Evolutionary conservation across 2,113 vertebrate genomes (phyloP).

Genomic region (Puntigrus tetrazona): DNA sequence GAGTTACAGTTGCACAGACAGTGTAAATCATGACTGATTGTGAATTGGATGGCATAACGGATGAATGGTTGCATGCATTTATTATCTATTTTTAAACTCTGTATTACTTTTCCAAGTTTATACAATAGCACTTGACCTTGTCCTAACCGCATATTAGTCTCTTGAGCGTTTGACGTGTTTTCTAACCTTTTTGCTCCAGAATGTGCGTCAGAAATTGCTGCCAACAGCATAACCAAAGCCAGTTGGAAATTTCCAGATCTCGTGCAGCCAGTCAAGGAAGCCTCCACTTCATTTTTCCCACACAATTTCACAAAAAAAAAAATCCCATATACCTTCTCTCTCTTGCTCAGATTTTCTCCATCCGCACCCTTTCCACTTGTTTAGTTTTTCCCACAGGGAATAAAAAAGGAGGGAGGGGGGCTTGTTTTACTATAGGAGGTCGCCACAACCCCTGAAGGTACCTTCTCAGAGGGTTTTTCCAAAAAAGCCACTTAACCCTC

Average conservation of each 20-base stretch:
- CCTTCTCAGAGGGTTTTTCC: conserved; percentile 64
- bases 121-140: conserved; percentile 47
- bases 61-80: neutral
- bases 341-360: conserved; percentile 50
- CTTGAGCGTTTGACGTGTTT: conserved; percentile 65
- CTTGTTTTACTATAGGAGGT: conserved; percentile 56
- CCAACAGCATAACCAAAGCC: conserved; percentile 55
- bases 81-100: neutral
- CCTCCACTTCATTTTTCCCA: conserved; percentile 63
- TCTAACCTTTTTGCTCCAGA: conserved; percentile 65
- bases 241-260: conserved; percentile 69
- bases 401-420: conserved; percentile 33
- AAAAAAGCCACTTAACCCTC: conserved; percentile 52
- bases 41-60: neutral
- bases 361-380: conserved; percentile 60
- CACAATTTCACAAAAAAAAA: conserved; percentile 51
- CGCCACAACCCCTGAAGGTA: conserved; percentile 45
- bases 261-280: conserved; percentile 56
- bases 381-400: conserved; percentile 39
- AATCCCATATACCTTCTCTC: conserved; percentile 60
- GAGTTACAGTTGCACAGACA: neutral
- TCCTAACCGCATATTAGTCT: conserved; percentile 59
- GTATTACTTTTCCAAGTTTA: conserved; percentile 42
- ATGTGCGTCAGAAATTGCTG: conserved; percentile 65
- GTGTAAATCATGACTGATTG: neutral